phyloP scores from a whole-genome alignment of 2,888 invertebrate species.

The Pyrgus malvae region DNA sequence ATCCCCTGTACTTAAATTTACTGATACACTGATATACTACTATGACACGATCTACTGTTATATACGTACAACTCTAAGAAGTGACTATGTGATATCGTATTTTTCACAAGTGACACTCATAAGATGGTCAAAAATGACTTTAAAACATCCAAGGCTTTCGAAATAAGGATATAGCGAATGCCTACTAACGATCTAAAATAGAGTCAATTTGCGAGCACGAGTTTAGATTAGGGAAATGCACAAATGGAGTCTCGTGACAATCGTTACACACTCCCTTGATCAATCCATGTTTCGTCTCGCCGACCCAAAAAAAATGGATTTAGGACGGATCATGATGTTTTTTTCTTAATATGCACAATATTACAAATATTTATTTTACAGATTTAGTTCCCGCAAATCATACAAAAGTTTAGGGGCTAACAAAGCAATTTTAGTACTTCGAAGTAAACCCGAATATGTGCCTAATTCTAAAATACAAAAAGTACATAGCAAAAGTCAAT shows the following conservation, averaged over 20 bases:
- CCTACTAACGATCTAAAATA: not conserved
- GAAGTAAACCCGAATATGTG: not conserved
- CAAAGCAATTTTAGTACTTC: not conserved
- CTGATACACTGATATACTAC: not conserved
- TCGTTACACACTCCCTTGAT: not conserved
- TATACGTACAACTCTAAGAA: not conserved
- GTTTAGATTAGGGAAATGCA: no score
- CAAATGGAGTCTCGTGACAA: no score
- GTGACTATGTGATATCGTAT: not conserved
- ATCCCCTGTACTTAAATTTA: slow-evolving; percentile 6
- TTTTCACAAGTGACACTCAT: not conserved
- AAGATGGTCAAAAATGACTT: not conserved
- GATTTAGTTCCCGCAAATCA: slow-evolving; percentile 2
- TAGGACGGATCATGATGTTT: slow-evolving; percentile 41
- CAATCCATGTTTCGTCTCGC: slow-evolving; percentile 28
- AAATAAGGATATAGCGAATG: not conserved
- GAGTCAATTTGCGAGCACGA: not conserved
- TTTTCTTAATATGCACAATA: slow-evolving; percentile 26
- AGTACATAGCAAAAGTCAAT: not conserved
- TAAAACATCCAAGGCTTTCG: not conserved
- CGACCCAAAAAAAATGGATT: slow-evolving; percentile 32
- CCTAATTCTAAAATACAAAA: not conserved
- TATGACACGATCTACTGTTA: not conserved
- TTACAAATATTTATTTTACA: slow-evolving; percentile 16
- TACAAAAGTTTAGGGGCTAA: not conserved